Percentiles rank a stretch among this genome's conserved stretches.
Evolutionary conservation across 1,140 invertebrate genomes (phyloP).

Genomic region (Zaprionus davidi): DNA sequence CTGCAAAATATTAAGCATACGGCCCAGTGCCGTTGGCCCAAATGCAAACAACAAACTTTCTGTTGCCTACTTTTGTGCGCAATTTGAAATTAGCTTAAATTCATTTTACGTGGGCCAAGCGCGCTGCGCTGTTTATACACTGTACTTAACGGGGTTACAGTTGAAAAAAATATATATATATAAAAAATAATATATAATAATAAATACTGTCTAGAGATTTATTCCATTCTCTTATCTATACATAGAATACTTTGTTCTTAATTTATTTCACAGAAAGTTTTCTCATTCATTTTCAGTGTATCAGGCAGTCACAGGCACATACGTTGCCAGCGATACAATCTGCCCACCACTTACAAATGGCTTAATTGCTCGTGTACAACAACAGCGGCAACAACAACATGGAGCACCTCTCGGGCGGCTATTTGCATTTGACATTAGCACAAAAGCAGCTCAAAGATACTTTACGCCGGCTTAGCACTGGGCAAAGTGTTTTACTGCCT

Average conservation of each 20-base stretch:
- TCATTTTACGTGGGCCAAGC: conserved; percentile 7
- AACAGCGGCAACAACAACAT: conserved; percentile 4
- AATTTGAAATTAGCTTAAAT: background rate
- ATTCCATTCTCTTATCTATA: background rate
- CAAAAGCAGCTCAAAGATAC: conserved; percentile 58
- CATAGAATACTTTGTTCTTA: background rate
- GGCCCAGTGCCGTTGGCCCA: conserved; percentile 4
- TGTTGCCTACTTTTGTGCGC: conserved; percentile 28
- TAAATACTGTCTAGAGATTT: background rate
- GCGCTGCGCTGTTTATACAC: conserved; percentile 9
- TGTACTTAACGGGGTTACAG: background rate
- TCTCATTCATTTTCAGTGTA: conserved; percentile 15
- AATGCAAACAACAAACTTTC: background rate
- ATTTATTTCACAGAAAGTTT: background rate
- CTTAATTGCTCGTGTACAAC: conserved; percentile 65
- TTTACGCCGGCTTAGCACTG: conserved; percentile 56
- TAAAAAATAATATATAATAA: no score
- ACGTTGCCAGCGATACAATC: conserved; percentile 25
- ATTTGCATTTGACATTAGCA: conserved; percentile 70
- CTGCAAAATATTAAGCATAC: conserved; percentile 41
- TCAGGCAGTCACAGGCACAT: background rate
- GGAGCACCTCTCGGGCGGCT: conserved; percentile 26
- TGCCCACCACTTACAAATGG: conserved; percentile 17
- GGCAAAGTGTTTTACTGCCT: conserved; percentile 50
- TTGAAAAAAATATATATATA: background rate